Evolutionary conservation across 2,888 invertebrate genomes (phyloP).

Genomic region (Pomacea canaliculata): DNA sequence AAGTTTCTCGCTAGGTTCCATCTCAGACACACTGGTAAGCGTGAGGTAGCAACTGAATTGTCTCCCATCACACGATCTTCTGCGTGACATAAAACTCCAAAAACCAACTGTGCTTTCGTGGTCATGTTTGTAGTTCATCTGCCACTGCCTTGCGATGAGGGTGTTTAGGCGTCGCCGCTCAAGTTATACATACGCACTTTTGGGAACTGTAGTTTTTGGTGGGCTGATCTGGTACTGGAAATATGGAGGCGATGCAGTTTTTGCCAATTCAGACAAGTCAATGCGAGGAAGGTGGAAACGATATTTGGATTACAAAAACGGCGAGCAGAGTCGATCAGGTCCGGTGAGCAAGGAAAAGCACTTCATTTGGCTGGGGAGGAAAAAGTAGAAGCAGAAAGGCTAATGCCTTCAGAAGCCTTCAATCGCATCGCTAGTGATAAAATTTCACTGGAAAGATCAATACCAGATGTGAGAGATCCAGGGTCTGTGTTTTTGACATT

Average conservation of each 20-base stretch:
- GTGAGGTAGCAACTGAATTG: background rate
- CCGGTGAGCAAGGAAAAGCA: constrained; percentile 65
- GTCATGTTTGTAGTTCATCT: too few relatives aligned
- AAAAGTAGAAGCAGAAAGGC: constrained; percentile 75
- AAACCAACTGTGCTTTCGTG: too few relatives aligned
- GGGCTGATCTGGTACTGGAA: constrained; percentile 16
- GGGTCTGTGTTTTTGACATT: constrained; percentile 63
- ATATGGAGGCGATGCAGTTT: background rate
- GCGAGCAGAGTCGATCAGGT: constrained; percentile 49
- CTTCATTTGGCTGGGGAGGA: constrained; percentile 71
- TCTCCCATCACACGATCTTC: background rate
- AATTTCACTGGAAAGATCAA: constrained; percentile 85
- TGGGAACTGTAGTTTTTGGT: constrained; percentile 4
- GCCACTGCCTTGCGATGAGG: constrained; percentile 9
- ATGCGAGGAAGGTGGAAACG: constrained; percentile 14
- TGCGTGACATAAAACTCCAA: background rate
- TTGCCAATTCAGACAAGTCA: constrained; percentile 3
- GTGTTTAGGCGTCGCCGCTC: constrained; percentile 9
- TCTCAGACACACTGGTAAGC: too few relatives aligned
- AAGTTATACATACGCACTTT: background rate
- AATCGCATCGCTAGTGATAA: constrained; percentile 90
- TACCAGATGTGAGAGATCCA: constrained; percentile 76
- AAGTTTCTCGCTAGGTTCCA: too few relatives aligned
- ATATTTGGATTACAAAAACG: constrained; percentile 41
- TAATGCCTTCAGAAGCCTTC: constrained; percentile 86